Conservation (phyloP, 2,797 vertebrate species). For the Alfaro cultratus region DNA sequence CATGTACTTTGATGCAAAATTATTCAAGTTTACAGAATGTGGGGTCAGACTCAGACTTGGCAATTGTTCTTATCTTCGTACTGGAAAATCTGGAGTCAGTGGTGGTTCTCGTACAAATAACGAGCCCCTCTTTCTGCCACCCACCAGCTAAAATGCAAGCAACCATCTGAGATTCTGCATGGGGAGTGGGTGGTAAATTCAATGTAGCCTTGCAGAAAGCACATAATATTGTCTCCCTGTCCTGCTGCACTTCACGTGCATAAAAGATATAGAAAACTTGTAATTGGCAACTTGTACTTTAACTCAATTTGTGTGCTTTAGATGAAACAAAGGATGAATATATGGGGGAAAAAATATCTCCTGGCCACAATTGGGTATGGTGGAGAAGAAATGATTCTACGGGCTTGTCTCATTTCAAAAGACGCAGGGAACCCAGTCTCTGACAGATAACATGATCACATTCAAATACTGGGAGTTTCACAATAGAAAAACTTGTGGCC, state of each 20-base stretch:
- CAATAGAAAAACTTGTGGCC: not conserved
- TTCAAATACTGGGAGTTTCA: not conserved
- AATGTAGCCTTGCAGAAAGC: not conserved
- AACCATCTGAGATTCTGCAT: not conserved
- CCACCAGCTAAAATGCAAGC: not conserved
- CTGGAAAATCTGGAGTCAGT: not conserved
- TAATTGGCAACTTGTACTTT: not conserved
- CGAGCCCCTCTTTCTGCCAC: not conserved
- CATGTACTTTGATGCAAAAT: conserved; percentile 22
- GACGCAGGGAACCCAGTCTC: not conserved
- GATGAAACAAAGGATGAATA: not conserved
- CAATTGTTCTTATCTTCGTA: not conserved
- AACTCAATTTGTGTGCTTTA: not conserved
- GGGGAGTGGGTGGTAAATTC: not conserved
- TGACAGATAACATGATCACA: not conserved
- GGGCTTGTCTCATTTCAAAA: not conserved
- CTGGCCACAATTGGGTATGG: not conserved
- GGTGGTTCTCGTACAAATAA: not conserved
- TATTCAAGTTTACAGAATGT: conserved; percentile 14
- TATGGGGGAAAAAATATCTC: not conserved
- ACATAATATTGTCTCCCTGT: not conserved
- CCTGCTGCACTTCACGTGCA: not conserved
- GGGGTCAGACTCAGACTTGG: not conserved
- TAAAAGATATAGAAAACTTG: not conserved
- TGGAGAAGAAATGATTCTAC: not conserved